Percentiles rank a stretch among this genome's conserved stretches.
phyloP scores from a whole-genome alignment of 2,797 vertebrate species.

The Prionace glauca region DNA sequence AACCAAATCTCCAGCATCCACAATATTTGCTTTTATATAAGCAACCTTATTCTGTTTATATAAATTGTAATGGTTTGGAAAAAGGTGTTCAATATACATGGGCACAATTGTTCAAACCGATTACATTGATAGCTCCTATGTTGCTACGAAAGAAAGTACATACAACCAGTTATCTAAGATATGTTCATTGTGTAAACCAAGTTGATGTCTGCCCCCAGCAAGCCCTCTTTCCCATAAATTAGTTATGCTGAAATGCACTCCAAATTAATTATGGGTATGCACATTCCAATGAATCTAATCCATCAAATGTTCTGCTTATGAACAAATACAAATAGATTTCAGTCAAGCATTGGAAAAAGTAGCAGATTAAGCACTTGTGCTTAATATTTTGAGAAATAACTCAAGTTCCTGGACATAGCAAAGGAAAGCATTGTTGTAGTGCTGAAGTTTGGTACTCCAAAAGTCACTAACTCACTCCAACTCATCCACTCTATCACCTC shows the following conservation, averaged over 20 bases:
- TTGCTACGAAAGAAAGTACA: not conserved
- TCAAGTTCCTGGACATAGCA: not conserved
- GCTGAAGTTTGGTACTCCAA: not conserved
- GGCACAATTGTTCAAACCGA: not conserved
- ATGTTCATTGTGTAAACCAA: not conserved
- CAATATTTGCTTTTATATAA: not conserved
- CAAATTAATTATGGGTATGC: not conserved
- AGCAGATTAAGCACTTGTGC: not conserved
- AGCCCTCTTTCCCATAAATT: not conserved
- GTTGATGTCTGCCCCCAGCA: not conserved
- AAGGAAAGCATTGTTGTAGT: not conserved
- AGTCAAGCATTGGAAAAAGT: not conserved
- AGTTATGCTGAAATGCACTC: not conserved
- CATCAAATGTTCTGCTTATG: not conserved
- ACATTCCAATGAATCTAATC: not conserved
- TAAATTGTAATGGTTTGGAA: not conserved
- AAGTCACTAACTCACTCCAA: no score
- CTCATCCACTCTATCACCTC: no score
- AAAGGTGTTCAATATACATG: not conserved
- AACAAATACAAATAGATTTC: not conserved
- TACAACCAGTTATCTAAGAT: not conserved
- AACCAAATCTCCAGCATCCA: no score
- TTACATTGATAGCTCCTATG: not conserved
- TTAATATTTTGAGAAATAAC: not conserved
- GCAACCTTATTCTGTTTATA: no score